A percentile compares a stretch with the other conserved stretches of the same genome.
Evolutionary conservation across 2,888 invertebrate species (phyloP).

Genomic region (Phlogophora meticulosa): DNA sequence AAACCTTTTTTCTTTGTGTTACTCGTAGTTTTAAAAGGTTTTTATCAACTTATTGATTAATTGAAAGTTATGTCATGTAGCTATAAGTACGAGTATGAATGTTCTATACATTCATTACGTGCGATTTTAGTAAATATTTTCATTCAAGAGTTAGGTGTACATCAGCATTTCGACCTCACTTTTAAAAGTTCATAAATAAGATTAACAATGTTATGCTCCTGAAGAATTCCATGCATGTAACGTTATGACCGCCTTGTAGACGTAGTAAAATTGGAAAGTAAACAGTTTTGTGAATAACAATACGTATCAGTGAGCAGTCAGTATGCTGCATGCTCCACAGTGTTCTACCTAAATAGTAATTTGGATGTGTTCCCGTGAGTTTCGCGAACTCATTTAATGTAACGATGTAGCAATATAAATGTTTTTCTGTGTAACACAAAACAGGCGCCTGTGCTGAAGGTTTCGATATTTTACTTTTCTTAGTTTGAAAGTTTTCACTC

Average conservation of each 20-base stretch:
- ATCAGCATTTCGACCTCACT: slow-evolving; percentile 17
- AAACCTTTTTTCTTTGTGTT: slow-evolving; percentile 9
- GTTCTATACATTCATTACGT: neutral
- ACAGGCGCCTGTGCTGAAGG: slow-evolving; percentile 38
- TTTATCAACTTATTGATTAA: slow-evolving; percentile 21
- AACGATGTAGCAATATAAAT: slow-evolving; percentile 40
- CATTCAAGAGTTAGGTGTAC: neutral
- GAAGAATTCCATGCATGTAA: slow-evolving; percentile 29
- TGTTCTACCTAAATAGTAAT: slow-evolving; percentile 25
- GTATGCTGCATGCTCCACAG: slow-evolving; percentile 11
- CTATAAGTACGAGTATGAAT: neutral
- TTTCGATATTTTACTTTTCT: slow-evolving; percentile 37
- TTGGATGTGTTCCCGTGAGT: slow-evolving; percentile 41
- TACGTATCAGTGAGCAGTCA: slow-evolving; percentile 16
- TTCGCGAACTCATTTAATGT: slow-evolving; percentile 50
- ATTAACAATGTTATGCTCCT: slow-evolving; percentile 24
- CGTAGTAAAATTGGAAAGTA: slow-evolving; percentile 43
- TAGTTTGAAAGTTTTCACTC: slow-evolving; percentile 20
- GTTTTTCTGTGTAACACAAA: slow-evolving; percentile 45
- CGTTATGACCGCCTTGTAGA: slow-evolving; percentile 38
- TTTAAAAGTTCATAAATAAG: slow-evolving; percentile 18
- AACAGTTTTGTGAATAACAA: slow-evolving; percentile 38
- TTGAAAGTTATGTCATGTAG: slow-evolving; percentile 28
- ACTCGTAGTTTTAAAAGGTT: slow-evolving; percentile 3
- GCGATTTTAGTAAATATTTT: neutral